Evolutionary conservation across 1,140 invertebrate genomes (phyloP).

Genomic region (Drosophila albomicans): DNA sequence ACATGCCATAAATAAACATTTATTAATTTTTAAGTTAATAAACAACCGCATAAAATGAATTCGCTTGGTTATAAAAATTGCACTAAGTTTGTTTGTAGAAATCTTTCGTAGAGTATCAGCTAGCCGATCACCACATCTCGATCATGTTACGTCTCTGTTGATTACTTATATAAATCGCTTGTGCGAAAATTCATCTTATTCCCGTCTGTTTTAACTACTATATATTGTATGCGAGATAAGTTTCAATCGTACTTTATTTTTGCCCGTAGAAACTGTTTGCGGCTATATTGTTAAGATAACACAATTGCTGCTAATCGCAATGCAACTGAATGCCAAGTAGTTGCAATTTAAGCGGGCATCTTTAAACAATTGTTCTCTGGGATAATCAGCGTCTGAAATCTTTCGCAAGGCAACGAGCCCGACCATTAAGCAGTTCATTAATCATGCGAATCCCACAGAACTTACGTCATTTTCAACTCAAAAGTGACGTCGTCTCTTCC

Average conservation of each 20-base stretch:
- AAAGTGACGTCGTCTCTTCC: not conserved
- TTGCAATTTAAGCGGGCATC: conserved; percentile 5
- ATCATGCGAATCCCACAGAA: conserved; percentile 12
- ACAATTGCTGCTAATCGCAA: conserved; percentile 8
- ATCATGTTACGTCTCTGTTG: conserved; percentile 14
- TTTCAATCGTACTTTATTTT: not conserved
- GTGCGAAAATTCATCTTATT: conserved; percentile 46
- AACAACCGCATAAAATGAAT: too few relatives aligned
- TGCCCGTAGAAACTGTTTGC: not conserved
- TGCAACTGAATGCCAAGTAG: conserved; percentile 8
- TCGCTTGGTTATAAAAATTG: too few relatives aligned
- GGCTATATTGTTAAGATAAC: conserved; percentile 1
- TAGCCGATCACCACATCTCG: not conserved
- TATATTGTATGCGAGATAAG: conserved; percentile 4
- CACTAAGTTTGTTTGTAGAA: not conserved
- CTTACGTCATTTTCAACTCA: conserved; percentile 12
- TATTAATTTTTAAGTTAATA: too few relatives aligned
- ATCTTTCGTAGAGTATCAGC: not conserved
- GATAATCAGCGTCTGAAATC: not conserved
- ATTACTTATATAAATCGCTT: conserved; percentile 55
- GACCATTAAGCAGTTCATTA: conserved; percentile 7
- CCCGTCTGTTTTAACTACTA: not conserved
- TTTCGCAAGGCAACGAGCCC: not conserved
- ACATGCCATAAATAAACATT: too few relatives aligned
- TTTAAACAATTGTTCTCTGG: not conserved